Evolutionary conservation across 1,140 invertebrate genomes (phyloP), one percentile per base, ranked within the genome.

Genomic region (Atta colombica): DNA sequence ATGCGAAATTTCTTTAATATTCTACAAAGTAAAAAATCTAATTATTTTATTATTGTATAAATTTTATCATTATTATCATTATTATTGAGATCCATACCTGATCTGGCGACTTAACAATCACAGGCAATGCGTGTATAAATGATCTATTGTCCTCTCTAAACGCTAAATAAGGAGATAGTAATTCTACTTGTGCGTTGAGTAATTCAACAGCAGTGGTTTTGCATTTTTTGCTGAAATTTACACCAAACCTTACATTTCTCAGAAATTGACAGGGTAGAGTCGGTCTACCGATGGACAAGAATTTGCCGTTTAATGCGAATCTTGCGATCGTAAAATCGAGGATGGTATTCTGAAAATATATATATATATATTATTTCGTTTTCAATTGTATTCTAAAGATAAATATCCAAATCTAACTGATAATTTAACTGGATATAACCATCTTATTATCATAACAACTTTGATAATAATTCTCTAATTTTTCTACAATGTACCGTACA

Each of bases 151-250:
- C 92, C n/a, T 96, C 92, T 69, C 82, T 94, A 91, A 96, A 96
- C 75, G 95, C 93, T 61, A 97, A 93, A 93, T 96, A 97, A 6
- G 97, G 94, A 75, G 96, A 96, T 90, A 95, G 95, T 94, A 97
- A 96, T 92, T 96, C 90, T 80, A 96, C 92, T 92, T 96, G 92
- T 21, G 94, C 91, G 86, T 96, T 94, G 80, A 96, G 94, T 4
- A 97, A 92, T 84, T 96, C 95, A 75, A 95, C 95, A 2, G 96
- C 94, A 45, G 94, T 93, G 28, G 97, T 89, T 31, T 89, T 92
- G 90, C 97, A 97, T 77, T 88, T 94, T 78, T 94, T 96, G 53
- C 91, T 90, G 82, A 96, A 95, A 86, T 96, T 96, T 53, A 96
- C 94, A 49, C 96, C 96, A 95, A 97, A 97, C 81, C 94, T 93